Conservation (phyloP, 2,113 vertebrate genomes). For the Festucalex cinctus region DNA sequence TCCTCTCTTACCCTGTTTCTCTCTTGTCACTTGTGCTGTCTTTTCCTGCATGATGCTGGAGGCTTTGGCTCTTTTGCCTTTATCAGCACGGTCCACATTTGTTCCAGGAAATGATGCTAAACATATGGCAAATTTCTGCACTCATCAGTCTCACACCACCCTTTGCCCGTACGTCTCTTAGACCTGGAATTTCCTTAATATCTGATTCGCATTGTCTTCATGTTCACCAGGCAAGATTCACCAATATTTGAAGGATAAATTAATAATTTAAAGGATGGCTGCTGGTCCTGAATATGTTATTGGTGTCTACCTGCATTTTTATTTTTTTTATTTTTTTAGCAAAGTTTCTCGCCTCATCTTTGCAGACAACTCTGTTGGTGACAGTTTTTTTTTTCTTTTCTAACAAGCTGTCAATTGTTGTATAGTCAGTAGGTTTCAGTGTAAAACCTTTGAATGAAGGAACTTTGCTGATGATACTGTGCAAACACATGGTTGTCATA, state of each 20-base stretch:
- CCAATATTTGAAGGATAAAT: conserved; percentile 7
- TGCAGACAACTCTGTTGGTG: conserved; percentile 12
- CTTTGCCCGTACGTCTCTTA: conserved; percentile 42
- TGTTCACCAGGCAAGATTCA: not conserved
- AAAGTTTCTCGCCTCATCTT: conserved; percentile 25
- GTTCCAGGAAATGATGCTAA: conserved; percentile 61
- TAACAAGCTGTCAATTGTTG: conserved; percentile 40
- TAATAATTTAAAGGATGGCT: conserved; percentile 13
- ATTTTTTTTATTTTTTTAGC: too few relatives aligned
- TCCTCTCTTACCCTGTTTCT: not conserved
- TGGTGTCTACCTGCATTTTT: conserved; percentile 9
- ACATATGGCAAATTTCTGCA: conserved; percentile 68
- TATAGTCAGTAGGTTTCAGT: conserved; percentile 1
- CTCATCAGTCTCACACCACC: conserved; percentile 59
- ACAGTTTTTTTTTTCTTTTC: conserved; percentile 11
- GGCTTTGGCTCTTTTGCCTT: conserved; percentile 59
- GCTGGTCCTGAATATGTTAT: conserved; percentile 9
- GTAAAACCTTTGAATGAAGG: not conserved
- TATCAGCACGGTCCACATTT: conserved; percentile 55
- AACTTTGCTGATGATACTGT: not conserved
- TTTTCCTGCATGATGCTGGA: conserved; percentile 18
- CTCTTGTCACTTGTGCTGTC: conserved; percentile 10
- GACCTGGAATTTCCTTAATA: conserved; percentile 17
- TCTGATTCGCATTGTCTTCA: conserved; percentile 7
- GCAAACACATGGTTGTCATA: conserved; percentile 32